phyloP scores from a whole-genome alignment of 2,113 vertebrate species.

The Casuarius casuarius region DNA sequence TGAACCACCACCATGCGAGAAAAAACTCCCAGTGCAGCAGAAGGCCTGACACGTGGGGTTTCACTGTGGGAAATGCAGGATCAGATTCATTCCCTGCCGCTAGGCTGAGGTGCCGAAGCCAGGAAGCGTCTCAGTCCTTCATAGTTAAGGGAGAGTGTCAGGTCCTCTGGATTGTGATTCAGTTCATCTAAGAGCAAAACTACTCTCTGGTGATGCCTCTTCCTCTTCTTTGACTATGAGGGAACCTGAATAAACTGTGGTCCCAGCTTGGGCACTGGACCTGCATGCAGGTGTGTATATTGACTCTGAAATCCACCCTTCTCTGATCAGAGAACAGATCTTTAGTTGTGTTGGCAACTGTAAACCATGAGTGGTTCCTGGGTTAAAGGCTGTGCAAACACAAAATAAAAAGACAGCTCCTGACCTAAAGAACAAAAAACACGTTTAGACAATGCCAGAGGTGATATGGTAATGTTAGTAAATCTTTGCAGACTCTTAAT shows the following conservation, averaged over 20 bases:
- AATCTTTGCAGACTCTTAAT: neutral
- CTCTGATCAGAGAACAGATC: neutral
- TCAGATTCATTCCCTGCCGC: neutral
- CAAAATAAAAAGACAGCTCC: neutral
- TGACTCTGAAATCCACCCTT: neutral
- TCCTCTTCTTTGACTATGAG: neutral
- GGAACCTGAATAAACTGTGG: neutral
- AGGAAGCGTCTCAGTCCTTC: neutral
- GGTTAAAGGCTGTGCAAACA: neutral
- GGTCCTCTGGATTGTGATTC: neutral
- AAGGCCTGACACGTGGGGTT: neutral
- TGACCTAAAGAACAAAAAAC: neutral
- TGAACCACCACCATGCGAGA: neutral
- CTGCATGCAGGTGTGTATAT: neutral
- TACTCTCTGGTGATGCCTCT: neutral
- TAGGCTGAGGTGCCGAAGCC: neutral
- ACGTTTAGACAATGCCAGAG: neutral
- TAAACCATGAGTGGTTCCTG: neutral
- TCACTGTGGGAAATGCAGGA: fast-evolving
- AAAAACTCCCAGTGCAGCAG: neutral
- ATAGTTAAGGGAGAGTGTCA: neutral
- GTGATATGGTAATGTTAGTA: neutral
- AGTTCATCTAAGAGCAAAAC: neutral
- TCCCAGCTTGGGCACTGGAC: neutral
- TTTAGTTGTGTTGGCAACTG: neutral